Evolutionary conservation across 2,888 invertebrate species (phyloP).

Genomic region (Calameuta pallipes): DNA sequence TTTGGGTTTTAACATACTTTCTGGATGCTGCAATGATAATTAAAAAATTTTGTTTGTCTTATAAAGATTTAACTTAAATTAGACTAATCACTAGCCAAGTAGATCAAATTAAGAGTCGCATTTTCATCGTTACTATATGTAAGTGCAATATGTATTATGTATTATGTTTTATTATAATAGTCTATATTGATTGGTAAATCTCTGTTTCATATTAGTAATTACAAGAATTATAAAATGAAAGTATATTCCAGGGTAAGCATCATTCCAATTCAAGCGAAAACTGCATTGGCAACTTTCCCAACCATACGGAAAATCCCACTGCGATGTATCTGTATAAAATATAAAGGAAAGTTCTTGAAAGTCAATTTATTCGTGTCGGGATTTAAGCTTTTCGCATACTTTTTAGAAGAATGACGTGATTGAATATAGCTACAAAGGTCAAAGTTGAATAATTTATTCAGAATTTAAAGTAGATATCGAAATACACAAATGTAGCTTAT

Average conservation of each 20-base stretch:
- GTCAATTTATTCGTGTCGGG: background rate
- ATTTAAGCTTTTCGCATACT: background rate
- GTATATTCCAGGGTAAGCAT: background rate
- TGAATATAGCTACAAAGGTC: background rate
- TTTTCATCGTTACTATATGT: background rate
- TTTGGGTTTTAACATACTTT: background rate
- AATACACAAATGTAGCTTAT: background rate
- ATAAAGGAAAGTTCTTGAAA: background rate
- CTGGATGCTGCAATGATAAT: background rate
- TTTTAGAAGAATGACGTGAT: background rate
- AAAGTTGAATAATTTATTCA: background rate
- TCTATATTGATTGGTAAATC: too few species aligned
- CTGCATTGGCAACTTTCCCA: too few species aligned
- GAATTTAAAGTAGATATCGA: background rate
- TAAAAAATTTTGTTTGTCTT: background rate
- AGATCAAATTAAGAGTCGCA: background rate
- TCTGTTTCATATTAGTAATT: background rate
- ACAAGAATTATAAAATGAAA: background rate
- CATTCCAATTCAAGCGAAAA: too few species aligned
- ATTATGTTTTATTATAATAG: too few species aligned
- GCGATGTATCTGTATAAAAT: background rate
- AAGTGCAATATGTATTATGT: background rate
- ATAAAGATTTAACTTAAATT: background rate
- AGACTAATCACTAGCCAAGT: background rate
- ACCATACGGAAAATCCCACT: background rate